phyloP scores from a whole-genome alignment of 1,140 invertebrate species.

The Coenobita brevimanus region DNA sequence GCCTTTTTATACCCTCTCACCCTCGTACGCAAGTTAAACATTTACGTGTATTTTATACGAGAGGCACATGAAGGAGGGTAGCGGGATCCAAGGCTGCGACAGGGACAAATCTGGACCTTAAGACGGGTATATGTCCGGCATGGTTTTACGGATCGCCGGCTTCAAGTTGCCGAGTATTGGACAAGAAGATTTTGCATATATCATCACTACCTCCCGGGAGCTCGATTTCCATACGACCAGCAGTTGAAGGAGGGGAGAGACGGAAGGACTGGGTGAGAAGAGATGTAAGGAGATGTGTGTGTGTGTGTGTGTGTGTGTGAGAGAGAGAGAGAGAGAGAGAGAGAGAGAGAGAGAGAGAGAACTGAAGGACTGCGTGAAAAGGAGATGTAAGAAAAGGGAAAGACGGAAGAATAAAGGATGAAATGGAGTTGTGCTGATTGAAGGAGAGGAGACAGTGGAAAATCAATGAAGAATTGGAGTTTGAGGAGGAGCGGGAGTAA shows the following conservation, averaged over 20 bases:
- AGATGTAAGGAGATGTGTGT: background rate
- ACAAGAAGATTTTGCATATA: constrained; percentile 63
- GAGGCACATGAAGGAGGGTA: background rate
- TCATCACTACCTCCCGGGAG: constrained; percentile 47
- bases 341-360: too few relatives aligned
- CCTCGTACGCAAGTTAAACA: background rate
- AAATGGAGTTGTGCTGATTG: too few relatives aligned
- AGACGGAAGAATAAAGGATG: too few relatives aligned
- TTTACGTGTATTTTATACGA: background rate
- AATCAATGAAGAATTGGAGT: too few relatives aligned
- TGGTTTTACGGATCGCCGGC: constrained; percentile 51
- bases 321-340: background rate
- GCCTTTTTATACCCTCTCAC: too few relatives aligned
- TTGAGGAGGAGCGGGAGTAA: too few relatives aligned
- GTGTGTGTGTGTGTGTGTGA: background rate
- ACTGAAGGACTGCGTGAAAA: too few relatives aligned
- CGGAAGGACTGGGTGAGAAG: background rate
- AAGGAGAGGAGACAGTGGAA: too few relatives aligned
- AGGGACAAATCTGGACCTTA: constrained; percentile 42
- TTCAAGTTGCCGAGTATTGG: constrained; percentile 61
- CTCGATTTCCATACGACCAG: constrained; percentile 51
- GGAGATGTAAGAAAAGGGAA: too few relatives aligned
- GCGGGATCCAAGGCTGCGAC: constrained; percentile 12
- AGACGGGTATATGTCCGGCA: constrained; percentile 42
- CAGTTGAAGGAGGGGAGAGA: background rate